phyloP scores from a whole-genome alignment of 2,888 invertebrate genomes.

The Epirrhoe tristata region DNA sequence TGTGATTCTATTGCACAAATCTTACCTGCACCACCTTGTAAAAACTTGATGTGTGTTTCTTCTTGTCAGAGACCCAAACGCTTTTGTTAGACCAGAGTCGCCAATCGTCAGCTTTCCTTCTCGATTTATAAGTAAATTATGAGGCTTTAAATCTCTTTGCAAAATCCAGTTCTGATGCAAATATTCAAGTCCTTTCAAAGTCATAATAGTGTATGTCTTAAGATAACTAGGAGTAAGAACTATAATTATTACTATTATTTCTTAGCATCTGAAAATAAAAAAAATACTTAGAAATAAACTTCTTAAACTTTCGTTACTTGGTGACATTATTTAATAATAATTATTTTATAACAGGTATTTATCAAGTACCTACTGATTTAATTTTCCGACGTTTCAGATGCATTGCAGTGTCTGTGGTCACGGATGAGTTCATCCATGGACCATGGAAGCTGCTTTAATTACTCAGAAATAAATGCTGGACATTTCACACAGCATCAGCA shows the following conservation, averaged over 20 bases:
- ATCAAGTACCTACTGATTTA: too few species aligned
- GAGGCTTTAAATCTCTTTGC: slow-evolving; percentile 99
- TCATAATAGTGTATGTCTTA: slow-evolving; percentile 98
- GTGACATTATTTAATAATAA: too few species aligned
- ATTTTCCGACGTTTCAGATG: too few species aligned
- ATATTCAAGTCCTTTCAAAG: slow-evolving; percentile 97
- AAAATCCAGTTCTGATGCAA: slow-evolving; percentile 98
- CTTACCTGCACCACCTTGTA: slow-evolving; percentile 95
- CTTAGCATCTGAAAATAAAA: slow-evolving; percentile 95
- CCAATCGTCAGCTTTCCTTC: slow-evolving; percentile 98
- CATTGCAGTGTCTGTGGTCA: too few species aligned
- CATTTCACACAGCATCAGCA: too few species aligned
- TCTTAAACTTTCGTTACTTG: too few species aligned
- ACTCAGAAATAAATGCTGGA: too few species aligned
- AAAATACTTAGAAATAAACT: too few species aligned
- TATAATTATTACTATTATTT: slow-evolving; percentile 95
- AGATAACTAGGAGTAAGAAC: slow-evolving; percentile 96
- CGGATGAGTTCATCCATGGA: too few species aligned
- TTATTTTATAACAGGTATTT: too few species aligned
- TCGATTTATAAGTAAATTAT: slow-evolving; percentile 97
- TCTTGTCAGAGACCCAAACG: slow-evolving; percentile 98
- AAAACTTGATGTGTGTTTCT: slow-evolving; percentile 99
- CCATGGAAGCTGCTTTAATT: too few species aligned
- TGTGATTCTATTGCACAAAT: too few species aligned
- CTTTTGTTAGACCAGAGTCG: slow-evolving; percentile 99